Conservation (phyloP, 2,113 vertebrate genomes). For the Anseranas semipalmata region DNA sequence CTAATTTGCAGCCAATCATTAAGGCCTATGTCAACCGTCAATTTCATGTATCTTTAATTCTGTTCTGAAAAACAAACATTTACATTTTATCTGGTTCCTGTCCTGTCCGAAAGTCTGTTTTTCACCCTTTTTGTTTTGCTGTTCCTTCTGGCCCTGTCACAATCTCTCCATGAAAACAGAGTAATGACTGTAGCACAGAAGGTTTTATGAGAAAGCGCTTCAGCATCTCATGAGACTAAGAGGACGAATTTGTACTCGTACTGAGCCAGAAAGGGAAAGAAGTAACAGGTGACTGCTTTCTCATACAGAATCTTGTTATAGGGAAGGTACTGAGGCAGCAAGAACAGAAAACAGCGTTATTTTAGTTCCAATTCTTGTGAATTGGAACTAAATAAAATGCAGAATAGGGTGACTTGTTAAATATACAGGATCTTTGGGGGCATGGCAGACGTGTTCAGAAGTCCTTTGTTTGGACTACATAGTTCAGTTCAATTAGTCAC, state of each 20-base stretch:
- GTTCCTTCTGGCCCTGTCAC: background rate
- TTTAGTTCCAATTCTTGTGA: background rate
- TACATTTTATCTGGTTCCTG: background rate
- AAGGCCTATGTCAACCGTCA: background rate
- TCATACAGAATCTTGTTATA: background rate
- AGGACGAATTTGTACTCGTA: background rate
- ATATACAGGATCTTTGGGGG: background rate
- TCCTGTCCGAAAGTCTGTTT: background rate
- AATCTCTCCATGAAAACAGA: background rate
- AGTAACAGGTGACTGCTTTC: background rate
- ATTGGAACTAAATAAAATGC: background rate
- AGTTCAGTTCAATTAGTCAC: background rate
- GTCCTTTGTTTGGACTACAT: background rate
- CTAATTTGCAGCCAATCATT: constrained; percentile 46
- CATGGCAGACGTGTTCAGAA: background rate
- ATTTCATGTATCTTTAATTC: constrained; percentile 19
- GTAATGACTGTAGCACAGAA: background rate
- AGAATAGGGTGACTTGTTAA: background rate
- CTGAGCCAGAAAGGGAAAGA: background rate
- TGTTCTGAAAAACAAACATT: constrained; percentile 15
- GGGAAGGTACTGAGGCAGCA: background rate
- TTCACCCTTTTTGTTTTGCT: background rate
- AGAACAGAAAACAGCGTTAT: background rate
- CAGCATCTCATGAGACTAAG: background rate
- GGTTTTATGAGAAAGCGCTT: background rate